Base-by-base conservation (phyloP, 2,888 invertebrate species). In the Oscheius sp. region DNA sequence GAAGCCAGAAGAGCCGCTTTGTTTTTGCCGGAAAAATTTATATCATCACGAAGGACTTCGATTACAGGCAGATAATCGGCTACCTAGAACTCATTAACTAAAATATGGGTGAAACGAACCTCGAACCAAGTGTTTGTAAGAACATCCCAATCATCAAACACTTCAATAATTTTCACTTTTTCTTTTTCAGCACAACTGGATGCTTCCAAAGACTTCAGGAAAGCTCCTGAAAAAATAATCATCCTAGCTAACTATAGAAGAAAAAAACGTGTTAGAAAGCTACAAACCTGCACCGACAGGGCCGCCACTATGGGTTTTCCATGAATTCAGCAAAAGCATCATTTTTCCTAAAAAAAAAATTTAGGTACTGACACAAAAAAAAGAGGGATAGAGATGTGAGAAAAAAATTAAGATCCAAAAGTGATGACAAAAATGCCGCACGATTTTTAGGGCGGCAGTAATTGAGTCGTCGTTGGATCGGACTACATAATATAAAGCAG, bases 1-100 rank as follows among this genome's bases (percentile, higher is more conserved):
- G 96, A 97, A 5, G 95, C 96, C 4, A 98, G 94, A 80, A 99
- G 90, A 30, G 97, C 96, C 57, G 98, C 97, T 63, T 96, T 88
- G 85, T 95, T 92, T 84, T 94, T 92, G 86, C 95, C 93, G 90
- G 77, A 87, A 87, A 98, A 93, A 38, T 89, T 89, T 85, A 92
- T 91, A 86, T 96, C 94, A 88, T 97, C 97, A 86, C 95, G 94
- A 30, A 98, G 89, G 86, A 94, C 93, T 89, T 98, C 97, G 84
- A 82, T 74, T 24, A 63, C 68, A 17, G 70, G 63, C 6, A 82
- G 61, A 44, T 70, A 78, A 63, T 82, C 79, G 45, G 82, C 82
- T 41, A 82, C 73, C 74, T 74, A 33, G 26, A 66, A 63, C 30
- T n/a, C 28, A 17, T 44, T 24, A 17, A 28, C 22, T 41, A 65